These are phyloP conservation scores for Adelphocoris suturalis DNA, from an alignment of 2,888 invertebrate genomes.

Conservation along the genomic window DNA sequence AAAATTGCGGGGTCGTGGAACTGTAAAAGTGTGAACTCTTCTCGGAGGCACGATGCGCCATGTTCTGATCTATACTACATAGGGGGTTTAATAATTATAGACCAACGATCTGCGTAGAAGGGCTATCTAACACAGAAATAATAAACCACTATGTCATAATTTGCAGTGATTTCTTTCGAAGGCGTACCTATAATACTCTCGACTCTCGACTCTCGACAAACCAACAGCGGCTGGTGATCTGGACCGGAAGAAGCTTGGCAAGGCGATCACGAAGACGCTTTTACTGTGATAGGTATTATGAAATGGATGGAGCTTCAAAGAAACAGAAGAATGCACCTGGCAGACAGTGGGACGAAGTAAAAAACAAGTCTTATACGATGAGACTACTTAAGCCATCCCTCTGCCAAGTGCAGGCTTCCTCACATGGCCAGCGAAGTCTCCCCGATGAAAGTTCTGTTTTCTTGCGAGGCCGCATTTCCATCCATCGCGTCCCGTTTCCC, in stretches of 20 bases:
- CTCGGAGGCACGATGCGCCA: too few relatives aligned
- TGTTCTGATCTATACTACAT: too few relatives aligned
- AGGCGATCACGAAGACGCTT: slow-evolving; percentile 42
- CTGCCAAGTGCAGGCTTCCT: slow-evolving; percentile 38
- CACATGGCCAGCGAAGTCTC: slow-evolving; percentile 46
- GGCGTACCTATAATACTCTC: background rate
- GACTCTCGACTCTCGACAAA: too few relatives aligned
- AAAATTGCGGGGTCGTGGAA: too few relatives aligned
- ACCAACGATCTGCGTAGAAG: too few relatives aligned
- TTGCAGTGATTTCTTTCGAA: background rate
- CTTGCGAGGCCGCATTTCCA: slow-evolving; percentile 43
- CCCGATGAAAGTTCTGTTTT: slow-evolving; percentile 50
- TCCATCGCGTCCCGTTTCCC: slow-evolving; percentile 40
- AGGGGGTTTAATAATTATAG: too few relatives aligned
- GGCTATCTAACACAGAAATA: too few relatives aligned
- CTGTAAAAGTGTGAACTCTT: too few relatives aligned
- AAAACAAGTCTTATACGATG: slow-evolving; percentile 33
- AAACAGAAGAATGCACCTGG: slow-evolving; percentile 61
- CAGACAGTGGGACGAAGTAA: slow-evolving; percentile 20
- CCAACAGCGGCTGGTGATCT: background rate
- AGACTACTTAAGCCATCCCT: slow-evolving; percentile 27
- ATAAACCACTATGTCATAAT: too few relatives aligned
- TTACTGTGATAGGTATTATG: slow-evolving; percentile 57
- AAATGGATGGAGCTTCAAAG: slow-evolving; percentile 48
- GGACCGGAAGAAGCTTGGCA: slow-evolving; percentile 16